Evolutionary conservation across 2,888 invertebrate genomes (phyloP).

Genomic region (Idaea straminata): DNA sequence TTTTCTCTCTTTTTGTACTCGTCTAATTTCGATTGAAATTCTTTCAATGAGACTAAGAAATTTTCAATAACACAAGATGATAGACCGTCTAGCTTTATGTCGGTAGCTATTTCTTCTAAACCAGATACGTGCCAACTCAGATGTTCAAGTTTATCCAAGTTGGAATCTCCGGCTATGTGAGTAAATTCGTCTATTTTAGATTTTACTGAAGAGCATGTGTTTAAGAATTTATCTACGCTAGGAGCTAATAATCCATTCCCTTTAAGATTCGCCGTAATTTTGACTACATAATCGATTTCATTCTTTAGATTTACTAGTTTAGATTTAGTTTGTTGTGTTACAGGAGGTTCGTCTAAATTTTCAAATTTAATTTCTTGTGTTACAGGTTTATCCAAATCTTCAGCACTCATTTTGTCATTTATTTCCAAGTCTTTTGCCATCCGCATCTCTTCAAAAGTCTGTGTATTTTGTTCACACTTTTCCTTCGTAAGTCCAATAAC

Average conservation of each 20-base stretch:
- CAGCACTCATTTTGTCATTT: no score
- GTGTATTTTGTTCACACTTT: not conserved
- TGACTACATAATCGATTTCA: constrained; percentile 34
- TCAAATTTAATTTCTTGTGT: not conserved
- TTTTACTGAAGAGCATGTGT: constrained; percentile 14
- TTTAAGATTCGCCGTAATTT: constrained; percentile 33
- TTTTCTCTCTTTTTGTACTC: not conserved
- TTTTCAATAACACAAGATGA: not conserved
- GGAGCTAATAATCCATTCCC: constrained; percentile 24
- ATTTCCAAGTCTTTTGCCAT: no score
- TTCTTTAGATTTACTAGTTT: constrained; percentile 33
- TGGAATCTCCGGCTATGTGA: not conserved
- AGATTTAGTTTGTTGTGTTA: constrained; percentile 12
- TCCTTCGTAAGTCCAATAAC: not conserved
- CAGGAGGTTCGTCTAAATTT: not conserved
- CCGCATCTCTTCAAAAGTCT: not conserved
- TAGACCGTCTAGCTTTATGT: not conserved
- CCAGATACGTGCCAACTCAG: not conserved
- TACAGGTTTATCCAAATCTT: no score
- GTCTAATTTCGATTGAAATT: not conserved
- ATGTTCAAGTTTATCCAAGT: not conserved
- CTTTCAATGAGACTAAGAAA: not conserved
- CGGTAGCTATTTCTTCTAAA: not conserved
- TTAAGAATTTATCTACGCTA: constrained; percentile 34
- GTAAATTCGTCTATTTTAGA: not conserved